Evolutionary conservation across 64 coral and sea anemone species (phyloP), one percentile per base, ranked within the genome.

Genomic region (Pachyseris speciosa): DNA sequence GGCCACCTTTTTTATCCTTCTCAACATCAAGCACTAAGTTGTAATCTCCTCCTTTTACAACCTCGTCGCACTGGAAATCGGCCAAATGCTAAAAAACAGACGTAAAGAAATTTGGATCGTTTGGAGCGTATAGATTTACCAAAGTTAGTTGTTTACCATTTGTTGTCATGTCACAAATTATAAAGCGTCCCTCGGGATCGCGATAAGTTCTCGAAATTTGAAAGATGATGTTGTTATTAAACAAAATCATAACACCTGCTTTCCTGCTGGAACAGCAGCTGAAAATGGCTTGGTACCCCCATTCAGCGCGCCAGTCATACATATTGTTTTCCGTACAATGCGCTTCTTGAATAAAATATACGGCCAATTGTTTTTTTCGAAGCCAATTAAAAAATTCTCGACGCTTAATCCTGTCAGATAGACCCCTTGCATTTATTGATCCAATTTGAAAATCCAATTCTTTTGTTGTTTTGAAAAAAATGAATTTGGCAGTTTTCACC

Each of bases 321-420:
- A 64, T 31, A 29, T 83, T 83, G n/a, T 83, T 10, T 83, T 36
- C 49, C n/a, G 75, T 83, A 59, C 52, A 83, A 83, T 64, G 55
- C 19, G 31, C 78, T 63, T 83, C 78, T 83, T 64, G 32, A 59
- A 83, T 58, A 53, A 83, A n/a, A 58, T 20, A 83, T 22, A 64
- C 40, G 13, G 78, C 52, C 52, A 83, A 22, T 52, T 60, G 12
- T 63, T 83, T 83, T 16, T 58, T 61, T 36, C 55, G 52, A 9
- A 83, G 78, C 78, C 78, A 83, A 83, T 83, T 83, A 27, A 60
- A 83, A 39, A 58, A 24, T 83, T 83, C 78, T n/a, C 52, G 43
- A 7, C 41, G 39, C 43, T 78, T 78, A 19, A 50, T 29, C 25
- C 10, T 83, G 55, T 63, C 59, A 7, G 53, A 52, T 59, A 83